Conservation (phyloP, 1,140 invertebrate species). For the Araneus ventricosus region DNA sequence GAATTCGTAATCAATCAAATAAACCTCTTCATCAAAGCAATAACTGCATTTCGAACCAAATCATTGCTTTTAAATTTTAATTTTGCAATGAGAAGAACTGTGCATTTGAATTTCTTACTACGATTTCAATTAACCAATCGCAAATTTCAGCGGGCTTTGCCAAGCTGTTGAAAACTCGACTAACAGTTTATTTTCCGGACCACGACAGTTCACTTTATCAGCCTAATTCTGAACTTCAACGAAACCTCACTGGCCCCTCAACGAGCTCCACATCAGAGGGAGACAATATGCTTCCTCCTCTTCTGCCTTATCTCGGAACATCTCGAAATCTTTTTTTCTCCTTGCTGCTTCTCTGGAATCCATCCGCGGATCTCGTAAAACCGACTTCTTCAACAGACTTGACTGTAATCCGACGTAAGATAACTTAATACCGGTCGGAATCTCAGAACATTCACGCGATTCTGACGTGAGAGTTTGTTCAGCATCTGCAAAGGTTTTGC, state of each 20-base stretch:
- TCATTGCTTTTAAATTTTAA: too few relatives aligned
- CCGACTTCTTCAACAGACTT: slow-evolving; percentile 34
- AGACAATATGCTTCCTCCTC: slow-evolving; percentile 12
- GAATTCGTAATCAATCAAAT: too few relatives aligned
- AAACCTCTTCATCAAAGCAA: too few relatives aligned
- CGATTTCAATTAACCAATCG: too few relatives aligned
- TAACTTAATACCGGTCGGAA: slow-evolving; percentile 49
- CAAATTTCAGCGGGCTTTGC: too few relatives aligned
- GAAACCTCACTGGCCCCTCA: background rate
- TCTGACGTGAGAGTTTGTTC: slow-evolving; percentile 49
- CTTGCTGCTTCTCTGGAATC: slow-evolving; percentile 24
- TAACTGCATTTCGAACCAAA: too few relatives aligned
- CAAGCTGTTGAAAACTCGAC: background rate
- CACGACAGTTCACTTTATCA: background rate
- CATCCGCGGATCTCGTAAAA: slow-evolving; percentile 38
- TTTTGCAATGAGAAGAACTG: too few relatives aligned
- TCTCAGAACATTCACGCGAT: slow-evolving; percentile 48
- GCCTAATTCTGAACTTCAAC: background rate
- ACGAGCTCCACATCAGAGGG: background rate
- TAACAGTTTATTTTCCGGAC: background rate
- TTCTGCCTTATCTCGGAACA: slow-evolving; percentile 8
- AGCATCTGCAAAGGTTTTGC: slow-evolving; percentile 21
- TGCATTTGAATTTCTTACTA: too few relatives aligned
- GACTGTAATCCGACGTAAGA: slow-evolving; percentile 70
- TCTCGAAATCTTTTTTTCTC: background rate